Conservation (phyloP, 2,113 vertebrate species). For the Neolamprologus ventralis region DNA sequence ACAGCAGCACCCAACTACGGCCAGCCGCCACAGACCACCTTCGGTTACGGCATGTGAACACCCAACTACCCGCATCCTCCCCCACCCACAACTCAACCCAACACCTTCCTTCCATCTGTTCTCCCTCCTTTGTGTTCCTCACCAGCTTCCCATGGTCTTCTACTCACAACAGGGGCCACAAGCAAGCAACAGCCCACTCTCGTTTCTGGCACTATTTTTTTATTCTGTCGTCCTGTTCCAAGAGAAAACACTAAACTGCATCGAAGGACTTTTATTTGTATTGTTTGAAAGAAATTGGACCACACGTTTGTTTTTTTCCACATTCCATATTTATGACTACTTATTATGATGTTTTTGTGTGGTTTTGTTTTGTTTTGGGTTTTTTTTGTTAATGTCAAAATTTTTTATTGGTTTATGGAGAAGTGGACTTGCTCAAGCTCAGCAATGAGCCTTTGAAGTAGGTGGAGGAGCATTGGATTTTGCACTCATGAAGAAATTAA, state of each 20-base stretch:
- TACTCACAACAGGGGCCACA: constrained; percentile 81
- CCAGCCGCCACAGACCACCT: constrained; percentile 84
- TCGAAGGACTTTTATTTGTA: constrained; percentile 93
- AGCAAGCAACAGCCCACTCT: constrained; percentile 73
- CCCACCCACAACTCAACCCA: not conserved
- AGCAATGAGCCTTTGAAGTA: constrained; percentile 80
- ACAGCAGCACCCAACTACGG: constrained; percentile 80
- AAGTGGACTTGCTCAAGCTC: constrained; percentile 68
- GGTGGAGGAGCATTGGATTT: constrained; percentile 92
- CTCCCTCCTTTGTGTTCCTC: constrained; percentile 81
- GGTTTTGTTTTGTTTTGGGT: not conserved
- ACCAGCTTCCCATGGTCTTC: constrained; percentile 84
- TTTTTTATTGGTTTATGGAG: constrained; percentile 46
- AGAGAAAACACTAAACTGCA: constrained; percentile 54
- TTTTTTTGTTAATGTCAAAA: constrained; percentile 3
- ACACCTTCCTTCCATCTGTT: constrained; percentile 53
- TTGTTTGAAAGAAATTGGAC: constrained; percentile 78
- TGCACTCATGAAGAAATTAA: constrained; percentile 95
- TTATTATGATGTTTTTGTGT: constrained; percentile 63
- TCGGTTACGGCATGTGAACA: constrained; percentile 94
- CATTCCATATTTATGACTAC: constrained; percentile 91
- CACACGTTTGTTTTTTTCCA: constrained; percentile 70
- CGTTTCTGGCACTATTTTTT: constrained; percentile 58
- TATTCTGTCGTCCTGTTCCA: constrained; percentile 74
- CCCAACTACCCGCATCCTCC: not conserved